Evolutionary conservation across 2,113 vertebrate genomes (phyloP), one percentile per base, ranked within the genome.

Genomic region (Albula glossodonta): DNA sequence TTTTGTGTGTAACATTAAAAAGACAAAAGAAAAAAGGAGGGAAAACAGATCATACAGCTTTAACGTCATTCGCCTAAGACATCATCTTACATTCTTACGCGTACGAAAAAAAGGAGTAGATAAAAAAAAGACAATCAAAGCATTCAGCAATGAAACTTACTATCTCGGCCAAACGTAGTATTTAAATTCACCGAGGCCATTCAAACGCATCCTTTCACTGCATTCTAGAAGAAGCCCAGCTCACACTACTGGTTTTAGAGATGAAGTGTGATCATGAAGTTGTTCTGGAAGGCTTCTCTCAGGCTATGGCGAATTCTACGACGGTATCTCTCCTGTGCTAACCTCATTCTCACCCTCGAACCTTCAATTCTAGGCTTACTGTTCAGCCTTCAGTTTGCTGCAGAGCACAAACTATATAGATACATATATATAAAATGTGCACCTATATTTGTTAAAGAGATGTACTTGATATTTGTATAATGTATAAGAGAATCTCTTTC

Each of bases 41-140:
- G 90, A 91, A 91, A 91, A 81, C 90, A 90, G 92, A 92, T 92
- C 92, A 96, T 97, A 97, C 97, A 97, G 95, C 96, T 97, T 95
- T 95, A 96, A 96, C 94, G 88, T 94, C 96, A 96, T 96, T 96
- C 93, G 91, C 97, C 96, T 97, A 96, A 97, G 96, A 96, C 97
- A 94, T 96, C 97, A 96, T 96, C 96, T 96, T 97, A 97, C 97
- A 96, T 96, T 97, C 93, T 93, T 95, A 93, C 93, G 94, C 93
- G 95, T 96, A 96, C 95, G 94, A 94, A 96, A 94, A 97, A 97
- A 97, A 97, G 96, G 96, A 97, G 97, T 97, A 97, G 96, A 97
- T 93, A 96, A 97, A 93, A 95, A 97, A 93, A 95, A 96, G 98
- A 99, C 97, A 99, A 99, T 98, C 98, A 97, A 97, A 97, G 97